These are phyloP conservation scores for Chaetodon trifascialis DNA, from an alignment of 2,113 vertebrate species.

Conservation along the genomic window DNA sequence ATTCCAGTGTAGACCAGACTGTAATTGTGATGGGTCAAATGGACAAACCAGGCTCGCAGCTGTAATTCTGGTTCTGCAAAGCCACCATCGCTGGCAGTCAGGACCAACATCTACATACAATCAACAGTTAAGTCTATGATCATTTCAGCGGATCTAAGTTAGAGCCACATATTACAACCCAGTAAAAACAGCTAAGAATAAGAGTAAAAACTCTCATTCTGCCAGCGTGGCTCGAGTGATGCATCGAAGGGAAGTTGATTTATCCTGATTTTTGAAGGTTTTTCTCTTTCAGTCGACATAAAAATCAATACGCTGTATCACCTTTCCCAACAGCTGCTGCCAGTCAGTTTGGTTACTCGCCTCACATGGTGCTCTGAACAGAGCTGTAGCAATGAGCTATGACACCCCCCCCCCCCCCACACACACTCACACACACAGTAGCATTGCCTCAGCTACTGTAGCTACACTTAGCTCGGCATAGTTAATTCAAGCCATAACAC, in stretches of 20 bases:
- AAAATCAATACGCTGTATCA: background rate
- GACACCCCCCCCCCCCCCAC: slow-evolving; percentile 38
- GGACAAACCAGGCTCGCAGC: background rate
- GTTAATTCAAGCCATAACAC: slow-evolving; percentile 36
- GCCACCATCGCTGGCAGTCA: background rate
- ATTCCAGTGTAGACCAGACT: background rate
- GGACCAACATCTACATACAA: background rate
- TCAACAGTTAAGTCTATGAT: background rate
- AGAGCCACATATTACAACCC: too few species aligned
- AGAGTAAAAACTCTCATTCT: background rate
- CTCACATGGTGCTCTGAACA: slow-evolving; percentile 37
- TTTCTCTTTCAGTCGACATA: background rate
- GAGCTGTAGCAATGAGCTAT: slow-evolving; percentile 29
- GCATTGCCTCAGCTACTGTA: slow-evolving; percentile 19
- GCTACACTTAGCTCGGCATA: slow-evolving; percentile 19
- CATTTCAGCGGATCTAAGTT: background rate
- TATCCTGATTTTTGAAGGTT: background rate
- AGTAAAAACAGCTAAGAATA: background rate
- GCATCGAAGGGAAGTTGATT: background rate
- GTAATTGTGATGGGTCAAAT: background rate
- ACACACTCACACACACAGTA: background rate
- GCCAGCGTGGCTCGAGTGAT: too few species aligned
- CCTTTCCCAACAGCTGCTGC: background rate
- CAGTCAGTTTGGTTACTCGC: background rate
- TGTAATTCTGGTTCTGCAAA: background rate